Conservation (phyloP, 2,888 invertebrate species). For the Papilio elwesi region DNA sequence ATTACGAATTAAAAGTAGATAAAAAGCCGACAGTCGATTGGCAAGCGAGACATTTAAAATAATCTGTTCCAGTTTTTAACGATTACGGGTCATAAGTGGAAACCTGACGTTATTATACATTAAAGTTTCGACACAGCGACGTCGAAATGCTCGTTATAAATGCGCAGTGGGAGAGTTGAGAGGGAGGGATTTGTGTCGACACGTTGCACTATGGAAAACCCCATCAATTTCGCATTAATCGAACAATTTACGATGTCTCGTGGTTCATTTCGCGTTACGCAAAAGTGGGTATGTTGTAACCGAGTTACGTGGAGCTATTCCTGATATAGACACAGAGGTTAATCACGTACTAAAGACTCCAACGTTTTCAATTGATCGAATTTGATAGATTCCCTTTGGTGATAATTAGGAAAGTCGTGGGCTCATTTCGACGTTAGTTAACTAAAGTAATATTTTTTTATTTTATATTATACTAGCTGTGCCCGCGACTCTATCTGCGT, state of each 20-base stretch:
- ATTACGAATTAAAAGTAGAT: not conserved
- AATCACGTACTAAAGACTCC: too few relatives aligned
- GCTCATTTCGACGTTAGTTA: too few relatives aligned
- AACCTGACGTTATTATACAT: constrained; percentile 52
- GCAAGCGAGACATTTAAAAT: constrained; percentile 25
- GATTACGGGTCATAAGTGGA: constrained; percentile 56
- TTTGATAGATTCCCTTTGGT: too few relatives aligned
- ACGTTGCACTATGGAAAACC: constrained; percentile 41
- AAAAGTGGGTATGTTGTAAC: constrained; percentile 17
- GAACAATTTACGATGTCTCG: constrained; percentile 37
- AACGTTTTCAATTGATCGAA: too few relatives aligned
- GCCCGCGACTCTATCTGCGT: too few relatives aligned
- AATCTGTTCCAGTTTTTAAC: constrained; percentile 51
- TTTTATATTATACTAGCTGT: too few relatives aligned
- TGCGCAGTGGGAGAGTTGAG: not conserved
- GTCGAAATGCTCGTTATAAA: constrained; percentile 49
- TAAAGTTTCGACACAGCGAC: constrained; percentile 50
- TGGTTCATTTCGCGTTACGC: constrained; percentile 33
- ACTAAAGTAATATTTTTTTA: too few relatives aligned
- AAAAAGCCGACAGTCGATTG: constrained; percentile 17
- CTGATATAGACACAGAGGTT: not conserved
- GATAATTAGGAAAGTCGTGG: too few relatives aligned
- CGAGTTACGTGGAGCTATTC: not conserved
- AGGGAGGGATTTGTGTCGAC: constrained; percentile 41
- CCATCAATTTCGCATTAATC: constrained; percentile 46